Evolutionary conservation across 2,888 invertebrate species (phyloP).

Genomic region (Malthinus flaveolus): DNA sequence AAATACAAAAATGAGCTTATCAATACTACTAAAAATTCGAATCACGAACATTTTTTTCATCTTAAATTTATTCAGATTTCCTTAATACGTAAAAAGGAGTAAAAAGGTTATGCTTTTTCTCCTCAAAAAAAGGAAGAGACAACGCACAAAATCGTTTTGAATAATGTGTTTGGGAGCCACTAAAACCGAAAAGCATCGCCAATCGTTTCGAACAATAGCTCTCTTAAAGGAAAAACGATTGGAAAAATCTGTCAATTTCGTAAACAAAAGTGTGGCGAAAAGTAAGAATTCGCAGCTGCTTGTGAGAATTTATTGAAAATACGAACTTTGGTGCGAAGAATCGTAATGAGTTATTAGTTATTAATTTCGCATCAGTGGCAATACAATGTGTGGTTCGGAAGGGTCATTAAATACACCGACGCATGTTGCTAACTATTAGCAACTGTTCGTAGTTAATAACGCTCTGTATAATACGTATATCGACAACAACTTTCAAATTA

Average conservation of each 20-base stretch:
- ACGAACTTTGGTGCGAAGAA: constrained; percentile 9
- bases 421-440: constrained; percentile 17
- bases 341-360: constrained; percentile 31
- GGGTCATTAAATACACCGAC: constrained; percentile 21
- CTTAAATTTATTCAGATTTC: constrained; percentile 2
- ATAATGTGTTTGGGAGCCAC: constrained; percentile 34
- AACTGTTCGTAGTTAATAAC: constrained; percentile 1
- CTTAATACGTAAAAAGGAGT: not conserved
- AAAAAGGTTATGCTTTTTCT: no score
- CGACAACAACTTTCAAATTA: no score
- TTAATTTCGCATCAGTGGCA: constrained; percentile 28
- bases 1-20: not conserved
- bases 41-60: not conserved
- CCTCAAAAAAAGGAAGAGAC: constrained; percentile 5
- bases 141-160: constrained; percentile 29
- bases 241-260: not conserved
- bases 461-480: not conserved
- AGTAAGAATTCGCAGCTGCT: constrained; percentile 10
- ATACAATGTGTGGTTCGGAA: constrained; percentile 6
- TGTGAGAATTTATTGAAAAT: constrained; percentile 1
- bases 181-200: constrained; percentile 19
- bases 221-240: constrained; percentile 38
- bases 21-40: not conserved
- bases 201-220: not conserved
- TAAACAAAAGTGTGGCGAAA: constrained; percentile 24